Base-by-base conservation (phyloP, 2,113 vertebrate genomes). In the Eurypyga helias region DNA sequence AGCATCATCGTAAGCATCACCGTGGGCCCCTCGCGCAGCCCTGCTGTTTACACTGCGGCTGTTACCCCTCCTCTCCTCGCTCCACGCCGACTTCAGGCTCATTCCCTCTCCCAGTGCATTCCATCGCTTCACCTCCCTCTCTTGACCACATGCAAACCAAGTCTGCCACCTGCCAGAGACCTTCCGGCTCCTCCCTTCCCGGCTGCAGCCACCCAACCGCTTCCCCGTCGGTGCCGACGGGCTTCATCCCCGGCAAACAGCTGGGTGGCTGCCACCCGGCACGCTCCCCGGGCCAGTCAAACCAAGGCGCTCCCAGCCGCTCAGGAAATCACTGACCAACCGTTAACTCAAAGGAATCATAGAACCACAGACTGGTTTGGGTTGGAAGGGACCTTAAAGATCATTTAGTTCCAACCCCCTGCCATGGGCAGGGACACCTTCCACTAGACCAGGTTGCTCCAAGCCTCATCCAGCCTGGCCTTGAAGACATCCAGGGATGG, bases 1-100 rank as follows among this genome's bases (percentile, higher is more conserved):
- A 69, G 38, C 5, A 7, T 3, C 1, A 48, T 29, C 17, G 4
- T 16, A 19, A 58, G 1, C 6, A 25, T 3, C 65, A 57, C 5
- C 41, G 4, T 0, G n/a, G n/a, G 1, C 4, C 26, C 5, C 33
- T 19, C 87, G 45, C 64, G 8, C 9, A 17, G n/a, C 6, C 73
- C 5, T 11, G 24, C 49, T 58, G 55, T n/a, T 66, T 21, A 38
- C 69, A 26, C 78, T 2, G 34, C 41, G 29, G 46, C 4, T 31
- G 11, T 11, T 24, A 14, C 1, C 18, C 25, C 57, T 23, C 17
- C 1, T 20, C 67, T 73, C 64, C 52, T 17, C 25, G 29, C n/a
- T 41, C 17, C 8, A 10, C 2, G 13, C 54, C 83, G 51, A 1
- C 54, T 49, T 12, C 83, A 62, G 14, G 20, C 31, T 16, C 4